Percentiles rank a stretch among this genome's conserved stretches.
phyloP scores from a whole-genome alignment of 2,113 vertebrate genomes.

The Tonatia bakeri region DNA sequence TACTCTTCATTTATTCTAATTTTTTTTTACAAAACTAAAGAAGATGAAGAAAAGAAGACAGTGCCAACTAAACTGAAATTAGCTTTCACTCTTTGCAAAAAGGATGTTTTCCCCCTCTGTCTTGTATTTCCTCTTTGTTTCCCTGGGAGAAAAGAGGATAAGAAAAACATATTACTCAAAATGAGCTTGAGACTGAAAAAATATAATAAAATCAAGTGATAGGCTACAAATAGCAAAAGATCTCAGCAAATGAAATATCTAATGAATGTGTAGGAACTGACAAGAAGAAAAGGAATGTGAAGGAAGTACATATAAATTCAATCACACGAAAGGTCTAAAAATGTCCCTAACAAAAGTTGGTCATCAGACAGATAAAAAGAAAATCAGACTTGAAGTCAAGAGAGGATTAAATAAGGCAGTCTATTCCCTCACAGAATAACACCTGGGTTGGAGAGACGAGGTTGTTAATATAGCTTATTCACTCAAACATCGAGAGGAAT shows the following conservation, averaged over 20 bases:
- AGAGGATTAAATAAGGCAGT: not conserved
- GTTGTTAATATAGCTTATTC: conserved; percentile 30
- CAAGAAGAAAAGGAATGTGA: conserved; percentile 42
- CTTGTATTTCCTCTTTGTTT: conserved; percentile 58
- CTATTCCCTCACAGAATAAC: not conserved
- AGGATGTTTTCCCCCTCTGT: not conserved
- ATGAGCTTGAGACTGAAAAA: conserved; percentile 43
- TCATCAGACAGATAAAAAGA: conserved; percentile 37
- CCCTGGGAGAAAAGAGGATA: not conserved
- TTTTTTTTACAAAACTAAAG: not conserved
- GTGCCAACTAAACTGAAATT: conserved; percentile 26
- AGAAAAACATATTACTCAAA: conserved; percentile 62
- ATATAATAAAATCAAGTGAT: conserved; percentile 69
- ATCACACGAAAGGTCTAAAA: conserved; percentile 45
- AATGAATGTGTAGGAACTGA: conserved; percentile 37
- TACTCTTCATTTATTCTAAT: not conserved
- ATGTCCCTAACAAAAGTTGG: conserved; percentile 25
- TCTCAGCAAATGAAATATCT: conserved; percentile 49
- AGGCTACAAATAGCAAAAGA: conserved; percentile 67
- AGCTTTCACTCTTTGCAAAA: conserved; percentile 32
- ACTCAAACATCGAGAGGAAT: not conserved
- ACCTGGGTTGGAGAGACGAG: not conserved
- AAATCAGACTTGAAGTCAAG: conserved; percentile 10
- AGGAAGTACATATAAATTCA: conserved; percentile 40
- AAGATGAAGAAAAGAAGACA: conserved; percentile 29